Conservation (phyloP, 2,113 vertebrate species). For the Ailurus styani region DNA sequence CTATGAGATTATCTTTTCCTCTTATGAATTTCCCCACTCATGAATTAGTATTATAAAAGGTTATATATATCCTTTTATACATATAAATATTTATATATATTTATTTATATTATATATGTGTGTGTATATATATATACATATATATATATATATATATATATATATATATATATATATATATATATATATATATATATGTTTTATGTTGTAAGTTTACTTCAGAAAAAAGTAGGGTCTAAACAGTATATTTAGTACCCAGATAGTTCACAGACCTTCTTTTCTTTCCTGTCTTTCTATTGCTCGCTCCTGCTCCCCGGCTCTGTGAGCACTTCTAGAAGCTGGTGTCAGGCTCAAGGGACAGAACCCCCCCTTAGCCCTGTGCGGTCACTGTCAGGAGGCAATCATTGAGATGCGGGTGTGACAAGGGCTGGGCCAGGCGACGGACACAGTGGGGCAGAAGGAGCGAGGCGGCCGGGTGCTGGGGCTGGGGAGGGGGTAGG, state of each 20-base stretch:
- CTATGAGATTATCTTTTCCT: not conserved
- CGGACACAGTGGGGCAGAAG: not conserved
- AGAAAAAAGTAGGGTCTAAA: not conserved
- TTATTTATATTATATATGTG: no score
- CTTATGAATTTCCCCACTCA: not conserved
- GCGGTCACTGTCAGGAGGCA: fast-evolving
- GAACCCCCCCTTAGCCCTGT: not conserved
- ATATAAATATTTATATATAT: no score
- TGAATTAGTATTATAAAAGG: not conserved
- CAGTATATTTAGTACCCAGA: not conserved
- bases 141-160: no score
- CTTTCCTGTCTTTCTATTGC: not conserved
- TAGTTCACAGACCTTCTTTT: not conserved
- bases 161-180: no score
- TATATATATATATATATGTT: not conserved
- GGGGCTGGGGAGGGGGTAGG: not conserved
- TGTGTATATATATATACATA: no score
- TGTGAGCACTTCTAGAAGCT: not conserved
- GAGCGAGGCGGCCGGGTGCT: not conserved
- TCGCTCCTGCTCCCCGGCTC: not conserved
- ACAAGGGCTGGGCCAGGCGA: not conserved
- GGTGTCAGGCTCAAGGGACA: fast-evolving
- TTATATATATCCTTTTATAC: no score
- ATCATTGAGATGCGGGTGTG: not conserved
- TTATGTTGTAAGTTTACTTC: not conserved